These are phyloP conservation scores for Takifugu rubripes DNA, from an alignment of 2,797 vertebrate species.

Conservation along the genomic window DNA sequence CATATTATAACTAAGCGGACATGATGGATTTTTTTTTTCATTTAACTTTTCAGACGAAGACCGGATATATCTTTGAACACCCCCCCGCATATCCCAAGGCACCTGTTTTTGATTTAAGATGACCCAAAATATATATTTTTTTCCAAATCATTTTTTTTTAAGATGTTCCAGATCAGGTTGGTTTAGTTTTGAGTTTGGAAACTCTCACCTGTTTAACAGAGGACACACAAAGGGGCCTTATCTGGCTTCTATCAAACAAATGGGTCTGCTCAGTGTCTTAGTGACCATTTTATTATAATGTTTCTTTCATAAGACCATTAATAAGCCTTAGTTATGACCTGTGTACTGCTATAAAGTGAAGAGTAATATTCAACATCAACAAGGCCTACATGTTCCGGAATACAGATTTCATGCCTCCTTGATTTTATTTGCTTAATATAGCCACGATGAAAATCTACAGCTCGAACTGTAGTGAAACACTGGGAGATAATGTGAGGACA, in stretches of 20 bases:
- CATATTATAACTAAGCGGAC: conserved; percentile 25
- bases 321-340: conserved; percentile 54
- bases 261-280: conserved; percentile 54
- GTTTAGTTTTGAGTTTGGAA: conserved; percentile 13
- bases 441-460: too few relatives aligned
- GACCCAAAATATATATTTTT: neutral
- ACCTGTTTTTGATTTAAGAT: neutral
- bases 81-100: neutral
- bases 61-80: conserved; percentile 2
- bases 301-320: conserved; percentile 40
- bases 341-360: conserved; percentile 45
- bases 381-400: conserved; percentile 25
- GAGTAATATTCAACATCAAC: conserved; percentile 39
- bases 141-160: neutral
- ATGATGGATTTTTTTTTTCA: conserved; percentile 14
- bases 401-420: conserved; percentile 1
- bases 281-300: conserved; percentile 45
- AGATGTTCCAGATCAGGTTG: too few relatives aligned
- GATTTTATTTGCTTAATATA: too few relatives aligned
- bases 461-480: too few relatives aligned
- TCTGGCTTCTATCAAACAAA: conserved; percentile 65
- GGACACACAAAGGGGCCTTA: conserved; percentile 46
- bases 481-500: conserved; percentile 4
- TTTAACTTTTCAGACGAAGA: neutral
- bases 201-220: conserved; percentile 41